Base-by-base conservation (phyloP, 2,113 vertebrate genomes). In the Prionailurus viverrinus region DNA sequence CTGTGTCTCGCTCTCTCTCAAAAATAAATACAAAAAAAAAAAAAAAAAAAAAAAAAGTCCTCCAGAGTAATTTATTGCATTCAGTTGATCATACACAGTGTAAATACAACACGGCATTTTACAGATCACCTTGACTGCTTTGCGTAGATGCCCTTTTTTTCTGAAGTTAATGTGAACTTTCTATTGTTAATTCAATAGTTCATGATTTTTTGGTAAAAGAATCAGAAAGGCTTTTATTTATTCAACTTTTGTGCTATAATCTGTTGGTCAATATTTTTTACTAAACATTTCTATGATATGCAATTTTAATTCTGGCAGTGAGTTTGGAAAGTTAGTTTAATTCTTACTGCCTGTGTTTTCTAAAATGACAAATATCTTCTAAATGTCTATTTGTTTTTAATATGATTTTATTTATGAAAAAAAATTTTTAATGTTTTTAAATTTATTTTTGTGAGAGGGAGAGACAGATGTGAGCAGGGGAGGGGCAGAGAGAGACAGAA, bases 91-190 rank as follows among this genome's bases (percentile, higher is more conserved):
- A 90, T 74, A 80, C 82, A 61, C 65, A 92, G 84, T 84, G 69
- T 96, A 97, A 92, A 78, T 45, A 41, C 95, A 96, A 94, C 96
- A 84, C 10, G 94, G 87, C 7, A 2, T 98, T 95, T 97, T 94
- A 91, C 58, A 91, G 85, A 84, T 87, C 63, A 16, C 89, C 95
- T 97, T 96, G 86, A 96, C 97, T 97, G 3, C 97, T 98, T 96
- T 97, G 98, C 98, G 98, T 97, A 92, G 97, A 98, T 98, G 99
- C 99, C 99, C 99, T 99, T 99, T 99, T 98, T 98, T 98, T 76
- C 97, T 85, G 80, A 97, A 91, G 89, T 94, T 89, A 94, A 97
- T 97, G 98, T 97, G 96, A 95, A 95, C 97, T 78, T 45, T 98
- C 29, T 98, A 95, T 97, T 97, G 92, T 98, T 98, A 91, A 85